Base-by-base conservation (phyloP, 2,888 invertebrate genomes). In the Pseudanteris insignis region DNA sequence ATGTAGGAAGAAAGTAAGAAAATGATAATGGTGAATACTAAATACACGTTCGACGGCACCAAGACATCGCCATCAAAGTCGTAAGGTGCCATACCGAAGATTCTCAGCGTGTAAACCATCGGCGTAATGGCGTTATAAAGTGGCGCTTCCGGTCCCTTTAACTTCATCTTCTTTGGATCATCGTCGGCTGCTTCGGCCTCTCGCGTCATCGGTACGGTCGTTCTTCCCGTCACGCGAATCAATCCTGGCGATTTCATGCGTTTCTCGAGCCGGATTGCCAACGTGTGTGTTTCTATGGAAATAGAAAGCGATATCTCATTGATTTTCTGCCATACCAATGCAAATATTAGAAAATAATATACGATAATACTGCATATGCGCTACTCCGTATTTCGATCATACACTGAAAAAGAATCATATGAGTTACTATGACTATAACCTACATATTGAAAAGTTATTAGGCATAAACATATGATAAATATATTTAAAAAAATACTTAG, bases 1-100 rank as follows among this genome's bases (percentile, higher is more conserved):
- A 53, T 33, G 6, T 28, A 50, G 7, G 57, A 34, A 33, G 58
- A 61, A 38, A 57, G 13, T 2, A 13, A 5, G 0, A 29, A 0
- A 0, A 3, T 37, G 24, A 44, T 6, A 13, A 51, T 1, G 1
- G 48, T 50, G 26, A 64, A 62, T 29, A 24, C 34, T 50, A 25
- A 7, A 36, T 47, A 34, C 9, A 33, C 1, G 0, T 33, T 57
- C 1, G 74, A 77, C 1, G 74, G 67, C 0, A 67, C 65, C 2
- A 76, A 62, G 5, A 64, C 62, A 14, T 74, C 67, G 15, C 72
- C 64, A 15, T 66, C 65, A 15, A 55, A 63, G 10, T 68, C 62
- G 57, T 78, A 79, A 5, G 79, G 79, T 1, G 74, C 75, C n/a
- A 75, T 55, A 5, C 79, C 79, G 37, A 79, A 74, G 11, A 74